Conservation (phyloP, 2,113 vertebrate species). For the Crotalus tigris region DNA sequence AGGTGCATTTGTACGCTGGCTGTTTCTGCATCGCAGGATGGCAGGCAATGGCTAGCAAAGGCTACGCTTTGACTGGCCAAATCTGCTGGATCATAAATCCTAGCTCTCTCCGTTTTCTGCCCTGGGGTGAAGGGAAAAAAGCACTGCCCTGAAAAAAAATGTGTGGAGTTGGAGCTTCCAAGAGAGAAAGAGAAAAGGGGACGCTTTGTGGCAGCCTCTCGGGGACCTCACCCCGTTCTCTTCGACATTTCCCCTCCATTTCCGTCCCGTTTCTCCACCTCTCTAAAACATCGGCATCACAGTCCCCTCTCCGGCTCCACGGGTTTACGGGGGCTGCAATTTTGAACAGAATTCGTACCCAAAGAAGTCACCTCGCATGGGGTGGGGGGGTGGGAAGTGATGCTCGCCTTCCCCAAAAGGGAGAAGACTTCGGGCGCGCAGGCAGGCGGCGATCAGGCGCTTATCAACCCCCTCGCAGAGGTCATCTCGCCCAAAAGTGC, state of each 20-base stretch:
- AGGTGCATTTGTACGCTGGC: background rate
- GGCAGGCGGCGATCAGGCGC: background rate
- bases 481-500: background rate
- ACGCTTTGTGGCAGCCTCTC: background rate
- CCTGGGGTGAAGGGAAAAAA: background rate
- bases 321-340: background rate
- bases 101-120: background rate
- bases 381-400: background rate
- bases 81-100: background rate
- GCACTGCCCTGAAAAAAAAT: background rate
- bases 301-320: background rate
- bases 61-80: background rate
- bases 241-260: background rate
- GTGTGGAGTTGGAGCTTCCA: background rate
- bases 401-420: background rate
- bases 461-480: background rate
- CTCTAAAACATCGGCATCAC: background rate
- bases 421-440: background rate
- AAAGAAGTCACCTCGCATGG: background rate
- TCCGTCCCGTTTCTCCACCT: background rate
- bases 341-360: background rate
- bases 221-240: background rate
- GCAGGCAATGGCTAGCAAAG: background rate
- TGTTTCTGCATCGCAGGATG: background rate
- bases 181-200: background rate